phyloP scores from a whole-genome alignment of 2,797 vertebrate species.

The Clarias pachynema region DNA sequence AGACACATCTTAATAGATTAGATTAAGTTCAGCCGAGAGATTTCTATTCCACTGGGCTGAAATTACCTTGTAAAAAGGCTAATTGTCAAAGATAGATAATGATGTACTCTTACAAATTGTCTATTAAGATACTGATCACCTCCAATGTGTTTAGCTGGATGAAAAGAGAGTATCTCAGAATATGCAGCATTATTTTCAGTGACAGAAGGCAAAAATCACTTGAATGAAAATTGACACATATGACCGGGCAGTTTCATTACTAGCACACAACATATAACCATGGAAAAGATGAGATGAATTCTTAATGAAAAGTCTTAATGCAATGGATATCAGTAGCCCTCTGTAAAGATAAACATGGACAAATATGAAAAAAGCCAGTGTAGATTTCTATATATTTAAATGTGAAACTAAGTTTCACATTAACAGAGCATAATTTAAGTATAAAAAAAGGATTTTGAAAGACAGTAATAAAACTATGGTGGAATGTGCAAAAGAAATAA shows the following conservation, averaged over 20 bases:
- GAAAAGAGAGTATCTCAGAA: conserved; percentile 41
- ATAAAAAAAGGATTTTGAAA: conserved; percentile 38
- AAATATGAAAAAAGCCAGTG: neutral
- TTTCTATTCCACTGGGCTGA: conserved; percentile 27
- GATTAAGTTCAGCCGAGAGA: conserved; percentile 33
- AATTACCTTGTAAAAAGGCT: conserved; percentile 35
- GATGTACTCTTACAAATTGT: conserved; percentile 32
- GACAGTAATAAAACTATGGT: conserved; percentile 4
- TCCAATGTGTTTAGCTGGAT: conserved; percentile 43
- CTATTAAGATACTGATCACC: conserved; percentile 41
- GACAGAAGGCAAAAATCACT: conserved; percentile 49
- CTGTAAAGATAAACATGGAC: conserved; percentile 42
- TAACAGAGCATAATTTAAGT: conserved; percentile 34
- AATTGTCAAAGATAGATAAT: conserved; percentile 28
- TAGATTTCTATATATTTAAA: conserved; percentile 22
- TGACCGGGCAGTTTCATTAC: conserved; percentile 39
- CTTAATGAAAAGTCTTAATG: conserved; percentile 26
- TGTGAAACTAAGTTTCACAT: conserved; percentile 4
- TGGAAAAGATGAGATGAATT: conserved; percentile 21
- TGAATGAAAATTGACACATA: conserved; percentile 44
- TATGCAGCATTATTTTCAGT: conserved; percentile 55
- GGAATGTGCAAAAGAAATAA: conserved; percentile 34
- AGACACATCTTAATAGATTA: conserved; percentile 3
- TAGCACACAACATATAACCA: conserved; percentile 32
- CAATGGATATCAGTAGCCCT: conserved; percentile 44